A percentile compares a stretch with the other conserved stretches of the same genome.
These are phyloP conservation scores for Enteromius argenteus DNA, from an alignment of 2,797 vertebrate species.

Conservation along the genomic window DNA sequence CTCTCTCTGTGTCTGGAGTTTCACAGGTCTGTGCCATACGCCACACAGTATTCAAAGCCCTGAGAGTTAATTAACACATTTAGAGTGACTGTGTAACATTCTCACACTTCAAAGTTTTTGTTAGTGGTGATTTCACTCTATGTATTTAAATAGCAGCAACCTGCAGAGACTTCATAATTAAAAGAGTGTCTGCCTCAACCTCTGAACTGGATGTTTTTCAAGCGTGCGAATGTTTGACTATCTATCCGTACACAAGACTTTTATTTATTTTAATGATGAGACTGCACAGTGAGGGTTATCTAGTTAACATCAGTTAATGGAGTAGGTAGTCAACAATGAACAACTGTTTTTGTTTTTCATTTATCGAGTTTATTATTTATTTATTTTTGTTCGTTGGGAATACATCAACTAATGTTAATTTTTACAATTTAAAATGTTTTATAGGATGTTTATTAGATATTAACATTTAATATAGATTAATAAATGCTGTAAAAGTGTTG, in stretches of 20 bases:
- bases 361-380: not conserved
- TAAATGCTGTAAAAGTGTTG: not conserved
- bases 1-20: constrained; percentile 29
- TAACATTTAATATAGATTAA: not conserved
- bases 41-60: constrained; percentile 24
- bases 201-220: constrained; percentile 10
- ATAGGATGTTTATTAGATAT: not conserved
- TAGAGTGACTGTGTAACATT: constrained; percentile 18
- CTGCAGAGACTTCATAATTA: constrained; percentile 48
- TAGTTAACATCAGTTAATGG: not conserved
- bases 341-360: not conserved
- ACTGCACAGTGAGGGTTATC: not conserved
- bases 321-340: not conserved
- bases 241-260: not conserved
- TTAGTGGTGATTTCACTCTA: constrained; percentile 19
- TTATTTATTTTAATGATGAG: not conserved
- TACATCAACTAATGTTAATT: not conserved
- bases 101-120: constrained; percentile 2
- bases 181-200: constrained; percentile 48
- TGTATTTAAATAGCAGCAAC: constrained; percentile 45
- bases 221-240: not conserved
- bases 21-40: constrained; percentile 55
- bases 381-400: not conserved
- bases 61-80: constrained; percentile 9
- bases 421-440: not conserved